Evolutionary conservation across 2,888 invertebrate genomes (phyloP).

Genomic region (Dendrolimus houi): DNA sequence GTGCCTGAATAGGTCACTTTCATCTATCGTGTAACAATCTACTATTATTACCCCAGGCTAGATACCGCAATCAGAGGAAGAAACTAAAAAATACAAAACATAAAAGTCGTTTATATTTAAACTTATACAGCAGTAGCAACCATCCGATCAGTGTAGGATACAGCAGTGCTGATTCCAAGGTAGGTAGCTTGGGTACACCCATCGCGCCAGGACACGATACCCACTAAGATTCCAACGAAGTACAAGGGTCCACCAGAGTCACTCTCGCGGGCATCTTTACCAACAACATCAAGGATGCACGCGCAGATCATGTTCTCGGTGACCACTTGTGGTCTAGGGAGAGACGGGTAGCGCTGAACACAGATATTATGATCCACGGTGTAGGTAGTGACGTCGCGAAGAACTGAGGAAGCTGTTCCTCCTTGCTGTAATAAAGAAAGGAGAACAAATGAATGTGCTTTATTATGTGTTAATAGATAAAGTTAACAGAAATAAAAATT

Average conservation of each 20-base stretch:
- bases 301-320: conserved; percentile 54
- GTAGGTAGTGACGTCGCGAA: conserved; percentile 33
- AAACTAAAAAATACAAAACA: no score
- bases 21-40: no score
- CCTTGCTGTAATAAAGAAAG: conserved; percentile 18
- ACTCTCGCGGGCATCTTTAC: conserved; percentile 47
- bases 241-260: conserved; percentile 70
- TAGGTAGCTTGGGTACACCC: conserved; percentile 55
- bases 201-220: conserved; percentile 65
- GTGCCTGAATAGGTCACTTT: no score
- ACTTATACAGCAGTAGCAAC: conserved; percentile 7
- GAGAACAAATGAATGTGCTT: no score
- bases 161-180: conserved; percentile 63
- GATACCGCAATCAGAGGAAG: no score
- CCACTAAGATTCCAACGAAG: conserved; percentile 42
- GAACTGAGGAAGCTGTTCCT: conserved; percentile 18
- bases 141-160: conserved; percentile 46
- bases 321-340: conserved; percentile 14
- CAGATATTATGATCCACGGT: conserved; percentile 40
- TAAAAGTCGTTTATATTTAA: neutral
- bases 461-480: no score
- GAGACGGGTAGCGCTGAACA: conserved; percentile 25
- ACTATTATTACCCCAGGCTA: no score
- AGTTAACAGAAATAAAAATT: no score
- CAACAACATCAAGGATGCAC: conserved; percentile 34